Percentiles rank a stretch among this genome's conserved stretches.
These are phyloP conservation scores for Artemia sinica DNA, from an alignment of 2,888 invertebrate genomes.

Conservation along the genomic window DNA sequence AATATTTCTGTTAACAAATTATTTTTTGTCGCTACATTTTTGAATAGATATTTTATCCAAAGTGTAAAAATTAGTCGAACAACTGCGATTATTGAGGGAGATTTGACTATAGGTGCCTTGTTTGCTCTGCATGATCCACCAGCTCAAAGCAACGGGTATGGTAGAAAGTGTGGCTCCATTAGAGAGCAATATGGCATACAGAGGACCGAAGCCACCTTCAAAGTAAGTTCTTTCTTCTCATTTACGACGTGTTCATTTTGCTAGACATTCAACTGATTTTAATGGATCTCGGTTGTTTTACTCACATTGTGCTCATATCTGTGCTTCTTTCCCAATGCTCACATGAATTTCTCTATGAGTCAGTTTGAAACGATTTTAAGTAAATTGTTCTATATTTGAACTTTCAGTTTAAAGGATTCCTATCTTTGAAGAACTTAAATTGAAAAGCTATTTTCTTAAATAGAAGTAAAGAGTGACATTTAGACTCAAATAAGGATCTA, in stretches of 20 bases:
- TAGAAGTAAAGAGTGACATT: no score
- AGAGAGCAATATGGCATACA: conserved; percentile 60
- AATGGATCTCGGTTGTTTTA: not conserved
- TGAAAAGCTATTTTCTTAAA: no score
- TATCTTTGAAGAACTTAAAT: no score
- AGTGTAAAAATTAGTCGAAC: conserved; percentile 17
- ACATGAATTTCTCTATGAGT: no score
- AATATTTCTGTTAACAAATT: no score
- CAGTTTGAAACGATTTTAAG: no score
- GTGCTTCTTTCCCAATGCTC: no score
- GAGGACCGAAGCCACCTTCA: conserved; percentile 45
- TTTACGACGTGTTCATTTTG: conserved; percentile 40
- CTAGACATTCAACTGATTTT: conserved; percentile 31
- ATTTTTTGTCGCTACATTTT: no score
- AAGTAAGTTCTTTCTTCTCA: conserved; percentile 44
- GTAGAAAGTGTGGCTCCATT: conserved; percentile 40
- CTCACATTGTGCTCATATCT: not conserved
- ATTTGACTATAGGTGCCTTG: conserved; percentile 41
- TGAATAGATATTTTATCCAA: no score
- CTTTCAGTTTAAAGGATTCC: no score
- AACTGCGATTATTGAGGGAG: conserved; percentile 38
- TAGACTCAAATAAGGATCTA: no score
- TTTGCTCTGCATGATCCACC: conserved; percentile 40
- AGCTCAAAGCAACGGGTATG: conserved; percentile 30
- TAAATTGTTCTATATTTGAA: no score